Conservation (phyloP, 2,888 invertebrate genomes). For the Acleris literana region DNA sequence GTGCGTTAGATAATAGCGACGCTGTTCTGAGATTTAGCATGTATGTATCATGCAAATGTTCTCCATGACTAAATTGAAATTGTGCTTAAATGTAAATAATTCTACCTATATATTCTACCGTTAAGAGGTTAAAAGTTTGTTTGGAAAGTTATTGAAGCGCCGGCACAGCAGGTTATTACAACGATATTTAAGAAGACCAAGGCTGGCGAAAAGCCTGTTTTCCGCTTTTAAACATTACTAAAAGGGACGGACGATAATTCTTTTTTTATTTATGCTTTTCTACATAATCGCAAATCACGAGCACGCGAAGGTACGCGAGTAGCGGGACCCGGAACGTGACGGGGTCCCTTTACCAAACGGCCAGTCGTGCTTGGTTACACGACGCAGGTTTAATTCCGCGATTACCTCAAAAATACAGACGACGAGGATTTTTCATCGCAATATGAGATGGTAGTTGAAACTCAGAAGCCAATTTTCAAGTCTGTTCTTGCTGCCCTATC, state of each 20-base stretch:
- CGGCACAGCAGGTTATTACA: too few species aligned
- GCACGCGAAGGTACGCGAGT: constrained; percentile 6
- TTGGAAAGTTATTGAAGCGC: too few species aligned
- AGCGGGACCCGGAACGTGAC: constrained; percentile 22
- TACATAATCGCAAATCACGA: constrained; percentile 13
- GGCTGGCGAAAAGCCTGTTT: background rate
- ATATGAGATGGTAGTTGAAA: background rate
- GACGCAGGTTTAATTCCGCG: constrained; percentile 7
- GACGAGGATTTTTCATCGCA: background rate
- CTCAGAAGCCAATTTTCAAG: too few species aligned
- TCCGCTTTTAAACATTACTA: background rate
- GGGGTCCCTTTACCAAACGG: constrained; percentile 3
- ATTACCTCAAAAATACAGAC: background rate
- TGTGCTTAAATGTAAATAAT: too few species aligned
- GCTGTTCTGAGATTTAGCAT: too few species aligned
- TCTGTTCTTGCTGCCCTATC: too few species aligned
- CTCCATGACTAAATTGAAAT: too few species aligned
- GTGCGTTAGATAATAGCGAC: too few species aligned
- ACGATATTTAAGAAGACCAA: too few species aligned
- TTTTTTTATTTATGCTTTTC: constrained; percentile 8
- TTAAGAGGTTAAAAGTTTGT: too few species aligned
- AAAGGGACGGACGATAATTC: background rate
- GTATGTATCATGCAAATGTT: too few species aligned
- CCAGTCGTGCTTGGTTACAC: constrained; percentile 23
- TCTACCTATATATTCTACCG: too few species aligned